These are phyloP conservation scores for Apaloderma vittatum DNA, from an alignment of 2,113 vertebrate genomes.

Conservation along the genomic window DNA sequence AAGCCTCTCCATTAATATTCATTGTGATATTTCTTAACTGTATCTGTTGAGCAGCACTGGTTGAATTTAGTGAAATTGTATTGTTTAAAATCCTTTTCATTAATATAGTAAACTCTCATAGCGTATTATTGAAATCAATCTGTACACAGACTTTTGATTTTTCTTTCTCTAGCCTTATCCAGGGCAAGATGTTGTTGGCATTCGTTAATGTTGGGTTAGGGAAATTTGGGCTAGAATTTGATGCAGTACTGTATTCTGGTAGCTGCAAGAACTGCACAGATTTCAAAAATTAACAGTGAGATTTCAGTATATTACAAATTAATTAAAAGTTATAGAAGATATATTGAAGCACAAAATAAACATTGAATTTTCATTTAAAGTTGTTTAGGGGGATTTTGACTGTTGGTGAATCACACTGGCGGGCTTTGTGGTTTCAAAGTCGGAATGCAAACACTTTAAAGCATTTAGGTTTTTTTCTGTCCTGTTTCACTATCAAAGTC, in stretches of 20 bases:
- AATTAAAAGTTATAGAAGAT: background rate
- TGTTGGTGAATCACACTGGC: constrained; percentile 5
- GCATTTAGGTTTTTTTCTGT: background rate
- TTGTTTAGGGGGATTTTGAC: background rate
- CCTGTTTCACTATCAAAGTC: background rate
- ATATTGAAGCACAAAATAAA: background rate
- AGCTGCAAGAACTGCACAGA: background rate
- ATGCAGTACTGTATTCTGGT: background rate
- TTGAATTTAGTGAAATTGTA: constrained; percentile 44
- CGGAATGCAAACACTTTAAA: background rate
- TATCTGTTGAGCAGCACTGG: constrained; percentile 12
- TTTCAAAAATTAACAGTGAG: background rate
- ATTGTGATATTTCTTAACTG: constrained; percentile 2
- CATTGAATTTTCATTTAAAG: background rate
- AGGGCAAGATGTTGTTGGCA: background rate
- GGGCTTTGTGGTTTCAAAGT: constrained; percentile 31
- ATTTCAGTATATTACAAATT: background rate
- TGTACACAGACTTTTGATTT: background rate
- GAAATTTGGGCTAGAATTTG: background rate
- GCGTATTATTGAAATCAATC: constrained; percentile 5
- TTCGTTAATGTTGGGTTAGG: background rate
- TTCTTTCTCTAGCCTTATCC: background rate
- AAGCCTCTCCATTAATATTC: constrained; percentile 21
- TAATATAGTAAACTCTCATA: constrained; percentile 24
- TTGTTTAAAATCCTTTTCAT: constrained; percentile 37